Evolutionary conservation across 2,113 vertebrate genomes (phyloP).

Genomic region (Takifugu bimaculatus): DNA sequence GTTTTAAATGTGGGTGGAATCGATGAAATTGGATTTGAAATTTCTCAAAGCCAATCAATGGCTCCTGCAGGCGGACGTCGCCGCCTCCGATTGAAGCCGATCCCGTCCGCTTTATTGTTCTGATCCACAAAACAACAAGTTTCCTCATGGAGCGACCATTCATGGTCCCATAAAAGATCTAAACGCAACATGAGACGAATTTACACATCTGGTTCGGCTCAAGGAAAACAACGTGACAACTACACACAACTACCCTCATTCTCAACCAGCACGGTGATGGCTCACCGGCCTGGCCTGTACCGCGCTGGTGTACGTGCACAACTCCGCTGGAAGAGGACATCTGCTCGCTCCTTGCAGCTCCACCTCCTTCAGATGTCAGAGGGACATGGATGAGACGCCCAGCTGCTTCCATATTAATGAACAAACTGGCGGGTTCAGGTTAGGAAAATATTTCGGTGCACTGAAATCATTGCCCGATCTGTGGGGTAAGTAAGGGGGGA

Average conservation of each 20-base stretch:
- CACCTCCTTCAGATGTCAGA: slow-evolving; percentile 28
- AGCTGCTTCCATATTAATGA: slow-evolving; percentile 47
- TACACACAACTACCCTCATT: too few relatives aligned
- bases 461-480: too few relatives aligned
- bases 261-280: not conserved
- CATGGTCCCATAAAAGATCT: slow-evolving; percentile 28
- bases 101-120: slow-evolving; percentile 7
- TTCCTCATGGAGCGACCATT: not conserved
- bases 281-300: not conserved
- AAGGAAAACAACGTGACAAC: too few relatives aligned
- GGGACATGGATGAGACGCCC: slow-evolving; percentile 41
- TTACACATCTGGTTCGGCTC: not conserved
- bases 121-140: slow-evolving; percentile 19
- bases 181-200: slow-evolving; percentile 4
- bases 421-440: slow-evolving; percentile 14
- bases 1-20: slow-evolving; percentile 25
- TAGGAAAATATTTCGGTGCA: not conserved
- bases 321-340: slow-evolving; percentile 58
- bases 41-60: slow-evolving; percentile 21
- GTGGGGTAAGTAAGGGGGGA: too few relatives aligned
- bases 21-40: slow-evolving; percentile 18
- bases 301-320: slow-evolving; percentile 42
- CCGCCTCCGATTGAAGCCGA: slow-evolving; percentile 21
- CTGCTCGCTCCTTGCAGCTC: slow-evolving; percentile 57
- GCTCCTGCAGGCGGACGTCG: slow-evolving; percentile 3